Evolutionary conservation across 2,797 vertebrate species (phyloP).

Genomic region (Kryptopterus vitreolus): DNA sequence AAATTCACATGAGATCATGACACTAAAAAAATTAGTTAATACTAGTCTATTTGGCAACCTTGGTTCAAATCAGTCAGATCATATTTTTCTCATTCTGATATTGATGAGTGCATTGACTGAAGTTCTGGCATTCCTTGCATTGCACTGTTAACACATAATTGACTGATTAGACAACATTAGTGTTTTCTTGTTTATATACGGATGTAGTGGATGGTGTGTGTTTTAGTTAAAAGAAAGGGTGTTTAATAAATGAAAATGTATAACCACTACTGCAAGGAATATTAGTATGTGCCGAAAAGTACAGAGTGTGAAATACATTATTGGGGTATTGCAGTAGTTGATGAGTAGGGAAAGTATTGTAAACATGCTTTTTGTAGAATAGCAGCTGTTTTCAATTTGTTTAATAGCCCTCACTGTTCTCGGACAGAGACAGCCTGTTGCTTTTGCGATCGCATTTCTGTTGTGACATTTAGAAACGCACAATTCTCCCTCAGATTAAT

Average conservation of each 20-base stretch:
- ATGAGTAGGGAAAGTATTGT: not conserved
- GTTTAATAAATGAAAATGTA: too few species aligned
- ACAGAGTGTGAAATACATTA: not conserved
- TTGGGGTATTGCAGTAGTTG: not conserved
- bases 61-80: too few species aligned
- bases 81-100: too few species aligned
- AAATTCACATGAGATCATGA: too few species aligned
- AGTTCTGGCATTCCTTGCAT: not conserved
- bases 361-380: not conserved
- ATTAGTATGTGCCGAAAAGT: not conserved
- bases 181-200: too few species aligned
- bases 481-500: conserved; percentile 20
- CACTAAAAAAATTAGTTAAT: too few species aligned
- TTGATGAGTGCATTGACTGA: not conserved
- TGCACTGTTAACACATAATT: not conserved
- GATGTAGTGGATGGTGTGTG: not conserved
- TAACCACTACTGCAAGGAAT: not conserved
- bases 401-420: not conserved
- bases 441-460: conserved; percentile 1
- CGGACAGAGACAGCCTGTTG: not conserved
- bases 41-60: too few species aligned
- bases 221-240: not conserved
- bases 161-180: not conserved
- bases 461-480: conserved; percentile 31
- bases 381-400: not conserved